Evolutionary conservation across 2,888 invertebrate species (phyloP), one percentile per base, ranked within the genome.

Genomic region (Hirtodrosophila trivittata): DNA sequence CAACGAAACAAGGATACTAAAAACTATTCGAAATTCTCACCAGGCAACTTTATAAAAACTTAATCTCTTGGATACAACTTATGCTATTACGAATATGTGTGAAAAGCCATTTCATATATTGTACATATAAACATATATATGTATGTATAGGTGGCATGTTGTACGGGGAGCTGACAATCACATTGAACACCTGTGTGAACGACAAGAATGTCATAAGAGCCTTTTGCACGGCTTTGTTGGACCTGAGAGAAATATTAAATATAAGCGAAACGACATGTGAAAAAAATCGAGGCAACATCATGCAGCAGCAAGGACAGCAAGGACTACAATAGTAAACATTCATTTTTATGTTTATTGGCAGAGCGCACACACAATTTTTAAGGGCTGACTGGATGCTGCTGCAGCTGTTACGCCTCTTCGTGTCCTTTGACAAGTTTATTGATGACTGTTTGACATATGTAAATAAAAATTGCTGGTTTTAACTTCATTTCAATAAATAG

Each of bases 191-290:
- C 28, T 28, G 28, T 28, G 28, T n/a, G 9, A 9, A 25, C 25
- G 6, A 25, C 25, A 25, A 28, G n/a, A 28, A 28, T 16, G 49
- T 16, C 30, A 50, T 38, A 25, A 38, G 33, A 33, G 5, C 25
- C 12, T 37, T 49, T 32, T 51, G 5, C 33, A 41, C 32, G 16
- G 10, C 42, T 47, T 54, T 56, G 39, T 59, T 52, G 45, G 41
- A 43, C 68, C 42, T 55, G 54, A 55, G 68, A 50, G 67, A 50
- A 55, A 55, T 56, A 67, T 67, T 47, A 67, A 67, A 69, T 55
- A 55, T 58, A 69, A 69, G 64, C 58, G 58, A 64, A 69, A 68
- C 41, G 68, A 68, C n/a, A n/a, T n/a, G n/a, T n/a, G 49, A n/a
- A 33, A 45, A 38, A 38, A 47, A n/a, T n/a, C n/a, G n/a, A n/a